Evolutionary conservation across 2,888 invertebrate species (phyloP).

Genomic region (Pyralis farinalis): DNA sequence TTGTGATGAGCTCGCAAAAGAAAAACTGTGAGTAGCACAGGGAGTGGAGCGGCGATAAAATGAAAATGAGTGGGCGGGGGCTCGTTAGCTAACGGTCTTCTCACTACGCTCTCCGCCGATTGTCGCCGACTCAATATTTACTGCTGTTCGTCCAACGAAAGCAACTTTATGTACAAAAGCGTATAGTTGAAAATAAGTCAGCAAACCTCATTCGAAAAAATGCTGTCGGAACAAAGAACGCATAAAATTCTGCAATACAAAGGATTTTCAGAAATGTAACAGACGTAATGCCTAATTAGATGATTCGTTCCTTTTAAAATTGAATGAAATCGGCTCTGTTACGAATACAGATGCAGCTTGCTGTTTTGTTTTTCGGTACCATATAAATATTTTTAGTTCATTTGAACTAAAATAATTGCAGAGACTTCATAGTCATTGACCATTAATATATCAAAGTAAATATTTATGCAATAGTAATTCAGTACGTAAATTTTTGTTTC

Average conservation of each 20-base stretch:
- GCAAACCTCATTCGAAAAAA: constrained; percentile 37
- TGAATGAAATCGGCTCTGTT: constrained; percentile 10
- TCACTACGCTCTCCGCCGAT: constrained; percentile 55
- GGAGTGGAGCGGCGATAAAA: constrained; percentile 56
- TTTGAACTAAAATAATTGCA: not conserved
- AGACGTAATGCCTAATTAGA: constrained; percentile 75
- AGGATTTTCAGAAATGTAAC: constrained; percentile 72
- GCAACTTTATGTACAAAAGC: constrained; percentile 27
- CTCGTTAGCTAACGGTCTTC: constrained; percentile 66
- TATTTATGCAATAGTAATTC: no score
- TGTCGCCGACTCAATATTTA: constrained; percentile 66
- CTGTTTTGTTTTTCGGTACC: not conserved
- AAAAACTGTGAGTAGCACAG: constrained; percentile 53
- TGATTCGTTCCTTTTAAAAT: constrained; percentile 50
- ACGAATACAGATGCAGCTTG: not conserved
- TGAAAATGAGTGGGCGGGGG: constrained; percentile 63
- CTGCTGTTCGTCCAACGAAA: constrained; percentile 28
- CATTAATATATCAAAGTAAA: no score
- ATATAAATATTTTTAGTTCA: not conserved
- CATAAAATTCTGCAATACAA: constrained; percentile 73
- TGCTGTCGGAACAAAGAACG: constrained; percentile 63
- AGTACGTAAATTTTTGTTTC: no score
- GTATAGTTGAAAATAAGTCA: constrained; percentile 34
- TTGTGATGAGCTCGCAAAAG: constrained; percentile 46
- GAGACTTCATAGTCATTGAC: no score